These are phyloP conservation scores for Muscina levida DNA, from an alignment of 2,888 invertebrate genomes.

Conservation along the genomic window DNA sequence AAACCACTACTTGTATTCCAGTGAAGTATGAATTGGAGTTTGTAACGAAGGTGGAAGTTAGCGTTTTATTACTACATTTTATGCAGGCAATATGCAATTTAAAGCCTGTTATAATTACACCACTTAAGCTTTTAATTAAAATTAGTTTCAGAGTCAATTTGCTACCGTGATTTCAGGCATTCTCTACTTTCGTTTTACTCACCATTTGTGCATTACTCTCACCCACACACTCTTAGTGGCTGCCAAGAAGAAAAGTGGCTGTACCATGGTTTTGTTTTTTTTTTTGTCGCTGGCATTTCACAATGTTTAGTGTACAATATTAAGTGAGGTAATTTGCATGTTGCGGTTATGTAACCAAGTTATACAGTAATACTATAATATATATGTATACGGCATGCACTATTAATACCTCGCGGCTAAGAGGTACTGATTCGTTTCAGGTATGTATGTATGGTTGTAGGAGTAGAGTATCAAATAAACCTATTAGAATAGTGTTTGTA, in stretches of 20 bases:
- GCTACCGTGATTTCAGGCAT: constrained; percentile 37
- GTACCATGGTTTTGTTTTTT: constrained; percentile 3
- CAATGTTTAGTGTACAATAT: constrained; percentile 24
- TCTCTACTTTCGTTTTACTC: neutral
- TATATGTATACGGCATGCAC: no score
- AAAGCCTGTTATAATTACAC: constrained; percentile 59
- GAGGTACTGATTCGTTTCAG: no score
- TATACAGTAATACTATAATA: no score
- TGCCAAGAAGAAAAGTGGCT: constrained; percentile 19
- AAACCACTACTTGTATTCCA: no score
- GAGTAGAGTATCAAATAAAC: no score
- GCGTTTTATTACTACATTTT: constrained; percentile 37
- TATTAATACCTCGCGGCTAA: no score
- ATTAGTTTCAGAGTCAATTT: constrained; percentile 53
- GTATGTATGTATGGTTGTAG: no score
- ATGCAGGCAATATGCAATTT: constrained; percentile 53
- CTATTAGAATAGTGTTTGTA: no score
- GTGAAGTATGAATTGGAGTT: no score
- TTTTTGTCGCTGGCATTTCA: neutral
- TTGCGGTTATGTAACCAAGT: constrained; percentile 26
- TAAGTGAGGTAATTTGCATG: constrained; percentile 40
- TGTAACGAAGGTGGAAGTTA: no score
- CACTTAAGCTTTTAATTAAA: constrained; percentile 64
- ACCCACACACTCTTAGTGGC: neutral
- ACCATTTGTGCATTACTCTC: constrained; percentile 22